A percentile compares a stretch with the other conserved stretches of the same genome.
Conservation (phyloP, 2,888 invertebrate species). For the Cataglyphis albicans region DNA sequence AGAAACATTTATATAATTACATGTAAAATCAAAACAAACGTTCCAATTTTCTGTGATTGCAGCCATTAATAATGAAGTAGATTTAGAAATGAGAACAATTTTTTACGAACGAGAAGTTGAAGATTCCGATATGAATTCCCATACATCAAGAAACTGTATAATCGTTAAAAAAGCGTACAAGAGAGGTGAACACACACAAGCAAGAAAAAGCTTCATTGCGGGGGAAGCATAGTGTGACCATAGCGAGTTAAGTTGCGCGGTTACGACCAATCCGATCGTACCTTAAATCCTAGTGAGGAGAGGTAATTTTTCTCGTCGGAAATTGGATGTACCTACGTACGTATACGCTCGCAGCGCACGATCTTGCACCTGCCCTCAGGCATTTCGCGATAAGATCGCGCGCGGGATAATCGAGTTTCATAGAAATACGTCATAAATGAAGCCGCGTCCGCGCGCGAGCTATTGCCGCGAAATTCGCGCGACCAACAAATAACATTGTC, state of each 20-base stretch:
- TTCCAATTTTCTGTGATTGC: background rate
- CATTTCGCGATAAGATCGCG: conserved; percentile 71
- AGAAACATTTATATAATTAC: background rate
- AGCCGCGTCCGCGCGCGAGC: conserved; percentile 68
- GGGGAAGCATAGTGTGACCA: conserved; percentile 47
- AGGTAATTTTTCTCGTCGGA: conserved; percentile 81
- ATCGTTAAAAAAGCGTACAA: background rate
- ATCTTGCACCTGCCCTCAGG: conserved; percentile 75
- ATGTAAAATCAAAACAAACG: background rate
- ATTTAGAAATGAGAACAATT: background rate
- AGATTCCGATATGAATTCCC: conserved; percentile 8
- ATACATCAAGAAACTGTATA: conserved; percentile 8
- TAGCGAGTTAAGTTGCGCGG: conserved; percentile 78
- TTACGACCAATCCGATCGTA: conserved; percentile 74
- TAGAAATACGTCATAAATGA: conserved; percentile 75
- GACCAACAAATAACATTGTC: conserved; percentile 50
- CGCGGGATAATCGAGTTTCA: conserved; percentile 79
- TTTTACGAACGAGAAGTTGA: background rate
- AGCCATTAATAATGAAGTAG: background rate
- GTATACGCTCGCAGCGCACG: conserved; percentile 60
- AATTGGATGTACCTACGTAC: conserved; percentile 79
- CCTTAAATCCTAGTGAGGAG: conserved; percentile 70
- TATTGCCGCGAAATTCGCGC: conserved; percentile 70
- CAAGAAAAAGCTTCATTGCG: conserved; percentile 40
- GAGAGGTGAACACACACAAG: background rate